Base-by-base conservation (phyloP, 2,113 vertebrate species). In the Salvelinus sp. region DNA sequence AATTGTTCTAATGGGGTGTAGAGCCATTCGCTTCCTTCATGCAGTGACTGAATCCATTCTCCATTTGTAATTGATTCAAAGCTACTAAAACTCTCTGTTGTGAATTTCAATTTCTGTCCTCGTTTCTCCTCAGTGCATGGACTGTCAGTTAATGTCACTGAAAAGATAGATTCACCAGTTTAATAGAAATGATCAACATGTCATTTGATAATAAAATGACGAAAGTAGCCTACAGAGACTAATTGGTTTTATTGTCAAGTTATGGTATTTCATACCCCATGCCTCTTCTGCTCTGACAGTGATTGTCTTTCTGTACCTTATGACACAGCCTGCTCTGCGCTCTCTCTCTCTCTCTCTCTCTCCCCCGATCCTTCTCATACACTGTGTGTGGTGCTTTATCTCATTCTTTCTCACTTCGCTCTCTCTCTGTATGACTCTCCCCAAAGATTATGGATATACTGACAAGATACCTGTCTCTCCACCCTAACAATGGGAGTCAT, bases 1-100 rank as follows among this genome's bases (percentile, higher is more conserved):
- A 75, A 75, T 30, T 75, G 73, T 54, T 68, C 30, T 75, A 75
- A 75, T 75, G 73, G 64, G 73, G 73, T 75, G 73, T 47, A 67
- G 63, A 75, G 50, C 64, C 64, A 67, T 75, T 75, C 33, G 33
- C 20, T 67, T 68, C 68, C 18, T 47, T 75, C 25, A 68, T 33
- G 73, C 73, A 68, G 64, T 67, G 18, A 75, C 48, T 57, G 48
- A 68, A 68, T 75, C 64, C 73, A 54, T 68, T 75, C 73, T 68
- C 64, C n/a, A 33, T 75, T 30, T 75, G 73, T 75, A 75, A 75
- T 75, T 75, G 73, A 68, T 75, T 75, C 47, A 10, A 75, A 54
- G 64, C 38, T 64, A 68, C 64, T 75, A 68, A 75, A 75, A 75
- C 23, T 67, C 16, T 67, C 64, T 68, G 73, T 75, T 50, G 63